phyloP scores from a whole-genome alignment of 2,113 vertebrate genomes.

The Siniperca knerii region DNA sequence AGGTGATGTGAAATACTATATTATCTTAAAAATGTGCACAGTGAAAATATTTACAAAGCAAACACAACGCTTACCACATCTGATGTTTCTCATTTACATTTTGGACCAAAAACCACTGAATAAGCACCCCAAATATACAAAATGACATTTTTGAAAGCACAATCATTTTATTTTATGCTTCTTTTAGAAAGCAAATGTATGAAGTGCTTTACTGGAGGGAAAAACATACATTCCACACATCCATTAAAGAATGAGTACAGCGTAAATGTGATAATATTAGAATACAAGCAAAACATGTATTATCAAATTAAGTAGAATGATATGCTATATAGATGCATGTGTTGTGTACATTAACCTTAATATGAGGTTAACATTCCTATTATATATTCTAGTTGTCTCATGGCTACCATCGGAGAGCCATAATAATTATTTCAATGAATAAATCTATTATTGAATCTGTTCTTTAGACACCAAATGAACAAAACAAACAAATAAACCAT shows the following conservation, averaged over 20 bases:
- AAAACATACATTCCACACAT: background rate
- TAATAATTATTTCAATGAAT: background rate
- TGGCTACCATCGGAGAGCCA: background rate
- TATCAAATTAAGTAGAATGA: background rate
- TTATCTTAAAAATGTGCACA: background rate
- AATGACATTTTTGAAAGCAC: constrained; percentile 5
- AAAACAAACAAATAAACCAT: constrained; percentile 16
- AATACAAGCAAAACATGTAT: background rate
- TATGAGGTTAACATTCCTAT: constrained; percentile 23
- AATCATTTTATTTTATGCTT: constrained; percentile 14
- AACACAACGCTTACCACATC: background rate
- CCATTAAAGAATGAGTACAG: constrained; percentile 21
- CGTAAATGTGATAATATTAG: background rate
- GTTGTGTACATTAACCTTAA: constrained; percentile 29
- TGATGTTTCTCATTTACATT: background rate
- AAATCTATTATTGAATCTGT: background rate
- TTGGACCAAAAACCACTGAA: background rate
- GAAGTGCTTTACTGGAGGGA: background rate
- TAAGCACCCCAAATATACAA: background rate
- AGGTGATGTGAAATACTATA: background rate
- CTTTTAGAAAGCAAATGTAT: background rate
- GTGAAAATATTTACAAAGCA: background rate
- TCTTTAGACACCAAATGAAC: background rate
- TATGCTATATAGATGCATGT: background rate
- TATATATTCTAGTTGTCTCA: background rate